Evolutionary conservation across 2,888 invertebrate genomes (phyloP), one percentile per base, ranked within the genome.

Genomic region (Athalia cordata): DNA sequence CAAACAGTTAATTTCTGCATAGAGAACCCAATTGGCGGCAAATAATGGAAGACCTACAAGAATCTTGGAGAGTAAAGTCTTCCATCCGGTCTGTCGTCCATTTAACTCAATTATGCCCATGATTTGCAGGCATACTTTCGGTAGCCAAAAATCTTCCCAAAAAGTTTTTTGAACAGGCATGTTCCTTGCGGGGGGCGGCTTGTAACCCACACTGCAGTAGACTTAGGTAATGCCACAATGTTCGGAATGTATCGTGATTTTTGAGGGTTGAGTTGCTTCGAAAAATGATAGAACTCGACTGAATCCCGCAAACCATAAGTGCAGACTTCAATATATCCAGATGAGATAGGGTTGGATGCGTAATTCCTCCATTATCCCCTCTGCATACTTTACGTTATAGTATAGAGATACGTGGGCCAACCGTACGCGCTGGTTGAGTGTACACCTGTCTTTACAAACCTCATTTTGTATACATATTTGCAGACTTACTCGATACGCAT

Each of bases 71-170:
- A 70, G 29, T 43, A 57, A 43, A 43, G 68, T n/a, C 57, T 57
- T 70, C 68, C 68, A 70, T 57, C 3, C 1, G 3, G 68, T 11
- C 7, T 55, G 45, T 43, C 43, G 4, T 47, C 59, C 70, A 3
- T 57, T 45, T n/a, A 72, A 59, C 5, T 57, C 57, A 59, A 70
- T n/a, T 13, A 72, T 57, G n/a, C 70, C 70, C 5, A 15, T 59
- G 45, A 45, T 9, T 72, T 7, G 70, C n/a, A 72, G 52, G 5
- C 13, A 57, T 7, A 72, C 8, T 47, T 72, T 72, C 6, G 59
- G 8, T 29, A 59, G 5, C 70, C 70, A 72, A 72, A 72, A 72
- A 15, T 72, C 45, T 57, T 72, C 70, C 70, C 70, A 72, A 9
- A 72, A 72, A 59, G 59, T 3, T 52, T 45, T 7, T 9, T 29